Conservation (phyloP, 2,888 invertebrate genomes). For the Pseudococcus viburni region DNA sequence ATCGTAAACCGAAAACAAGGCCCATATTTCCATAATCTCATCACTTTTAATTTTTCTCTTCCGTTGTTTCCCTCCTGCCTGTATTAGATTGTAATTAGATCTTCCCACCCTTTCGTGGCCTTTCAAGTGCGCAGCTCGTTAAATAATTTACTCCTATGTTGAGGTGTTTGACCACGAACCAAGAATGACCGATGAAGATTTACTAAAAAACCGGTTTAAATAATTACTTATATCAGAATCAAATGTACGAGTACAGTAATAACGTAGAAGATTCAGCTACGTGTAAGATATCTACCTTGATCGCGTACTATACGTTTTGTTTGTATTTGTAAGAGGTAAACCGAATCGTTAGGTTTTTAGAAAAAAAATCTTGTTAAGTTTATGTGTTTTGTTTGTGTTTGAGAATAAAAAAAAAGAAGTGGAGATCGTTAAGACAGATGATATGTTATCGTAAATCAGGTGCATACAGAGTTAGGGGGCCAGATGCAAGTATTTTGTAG, state of each 20-base stretch:
- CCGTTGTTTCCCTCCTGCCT: not conserved
- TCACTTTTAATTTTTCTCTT: slow-evolving; percentile 38
- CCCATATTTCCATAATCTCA: slow-evolving; percentile 20
- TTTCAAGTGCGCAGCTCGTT: slow-evolving; percentile 1
- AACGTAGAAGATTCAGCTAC: not conserved
- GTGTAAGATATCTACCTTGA: not conserved
- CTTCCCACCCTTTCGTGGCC: not conserved
- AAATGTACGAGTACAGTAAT: slow-evolving; percentile 20
- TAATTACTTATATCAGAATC: slow-evolving; percentile 48
- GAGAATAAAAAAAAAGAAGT: not conserved
- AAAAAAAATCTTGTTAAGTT: not conserved
- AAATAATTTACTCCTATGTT: slow-evolving; percentile 31
- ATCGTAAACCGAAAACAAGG: slow-evolving; percentile 5
- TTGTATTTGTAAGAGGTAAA: not conserved
- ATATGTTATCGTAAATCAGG: not conserved
- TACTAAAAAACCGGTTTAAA: slow-evolving; percentile 48
- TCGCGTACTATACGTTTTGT: slow-evolving; percentile 10
- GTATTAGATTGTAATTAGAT: not conserved
- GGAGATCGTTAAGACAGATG: slow-evolving; percentile 14
- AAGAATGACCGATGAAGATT: slow-evolving; percentile 52
- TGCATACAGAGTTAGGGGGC: not conserved
- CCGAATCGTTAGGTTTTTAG: not conserved
- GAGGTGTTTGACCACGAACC: slow-evolving; percentile 54
- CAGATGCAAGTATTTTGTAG: not conserved
- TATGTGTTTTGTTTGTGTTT: not conserved